Conservation (phyloP, 2,113 vertebrate species). For the Corvus hawaiiensis region DNA sequence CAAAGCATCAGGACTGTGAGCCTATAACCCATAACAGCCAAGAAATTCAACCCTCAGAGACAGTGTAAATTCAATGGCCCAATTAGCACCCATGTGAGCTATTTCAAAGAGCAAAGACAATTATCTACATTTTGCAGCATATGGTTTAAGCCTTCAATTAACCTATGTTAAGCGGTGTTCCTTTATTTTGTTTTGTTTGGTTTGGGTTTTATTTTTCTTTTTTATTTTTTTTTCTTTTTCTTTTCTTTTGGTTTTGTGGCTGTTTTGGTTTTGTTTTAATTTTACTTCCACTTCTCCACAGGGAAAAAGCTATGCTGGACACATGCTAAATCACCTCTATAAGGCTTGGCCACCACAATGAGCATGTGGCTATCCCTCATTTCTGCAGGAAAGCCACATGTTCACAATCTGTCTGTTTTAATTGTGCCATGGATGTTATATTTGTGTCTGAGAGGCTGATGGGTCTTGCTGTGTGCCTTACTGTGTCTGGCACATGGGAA, state of each 20-base stretch:
- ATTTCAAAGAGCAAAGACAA: background rate
- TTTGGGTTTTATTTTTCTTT: background rate
- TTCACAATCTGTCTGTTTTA: background rate
- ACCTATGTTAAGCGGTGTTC: background rate
- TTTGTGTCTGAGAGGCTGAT: background rate
- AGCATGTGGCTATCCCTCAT: background rate
- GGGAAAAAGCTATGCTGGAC: background rate
- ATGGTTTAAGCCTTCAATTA: background rate
- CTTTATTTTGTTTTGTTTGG: background rate
- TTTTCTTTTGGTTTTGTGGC: background rate
- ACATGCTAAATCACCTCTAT: background rate
- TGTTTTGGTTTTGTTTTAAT: background rate
- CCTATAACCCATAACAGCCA: background rate
- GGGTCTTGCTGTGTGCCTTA: background rate
- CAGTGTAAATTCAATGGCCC: background rate
- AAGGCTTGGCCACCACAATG: background rate
- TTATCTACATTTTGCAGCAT: background rate
- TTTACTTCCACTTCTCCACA: background rate
- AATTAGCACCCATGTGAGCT: background rate
- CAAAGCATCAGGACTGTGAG: background rate
- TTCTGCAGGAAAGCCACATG: background rate
- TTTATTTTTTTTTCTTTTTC: rapidly evolving
- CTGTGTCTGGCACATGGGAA: background rate
- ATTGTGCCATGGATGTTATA: background rate
- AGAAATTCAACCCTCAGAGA: background rate